phyloP scores from a whole-genome alignment of 1,140 invertebrate genomes.

The Bemisia tabaci region DNA sequence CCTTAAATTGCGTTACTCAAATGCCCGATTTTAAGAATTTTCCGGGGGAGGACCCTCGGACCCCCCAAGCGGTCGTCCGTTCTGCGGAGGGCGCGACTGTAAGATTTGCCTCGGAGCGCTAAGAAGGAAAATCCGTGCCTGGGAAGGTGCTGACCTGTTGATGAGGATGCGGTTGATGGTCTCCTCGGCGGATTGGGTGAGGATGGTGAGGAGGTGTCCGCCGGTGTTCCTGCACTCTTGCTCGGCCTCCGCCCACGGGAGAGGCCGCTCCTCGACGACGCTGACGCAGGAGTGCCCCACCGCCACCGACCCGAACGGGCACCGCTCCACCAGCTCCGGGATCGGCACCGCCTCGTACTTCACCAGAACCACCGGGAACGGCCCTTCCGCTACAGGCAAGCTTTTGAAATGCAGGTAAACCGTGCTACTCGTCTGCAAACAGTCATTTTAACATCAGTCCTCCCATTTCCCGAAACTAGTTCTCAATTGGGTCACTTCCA shows the following conservation, averaged over 20 bases:
- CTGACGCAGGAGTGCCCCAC: slow-evolving; percentile 44
- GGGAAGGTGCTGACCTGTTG: no score
- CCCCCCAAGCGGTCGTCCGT: no score
- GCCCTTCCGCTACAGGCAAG: background rate
- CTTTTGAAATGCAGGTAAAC: background rate
- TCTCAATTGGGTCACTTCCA: no score
- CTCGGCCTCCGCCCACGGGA: slow-evolving; percentile 48
- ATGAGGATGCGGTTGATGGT: slow-evolving; percentile 42
- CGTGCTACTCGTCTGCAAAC: no score
- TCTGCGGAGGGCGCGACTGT: no score
- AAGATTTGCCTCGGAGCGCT: no score
- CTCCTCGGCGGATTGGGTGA: slow-evolving; percentile 42
- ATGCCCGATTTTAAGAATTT: no score
- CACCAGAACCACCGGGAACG: slow-evolving; percentile 13
- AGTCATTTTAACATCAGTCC: no score
- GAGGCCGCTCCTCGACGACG: slow-evolving; percentile 37
- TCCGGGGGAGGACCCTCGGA: no score
- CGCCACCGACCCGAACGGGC: slow-evolving; percentile 39
- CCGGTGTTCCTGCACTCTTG: slow-evolving; percentile 42
- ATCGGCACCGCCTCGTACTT: slow-evolving; percentile 17
- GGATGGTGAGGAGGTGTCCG: slow-evolving; percentile 48
- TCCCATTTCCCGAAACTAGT: no score
- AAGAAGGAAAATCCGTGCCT: no score
- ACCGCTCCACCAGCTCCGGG: slow-evolving; percentile 18
- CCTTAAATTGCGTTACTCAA: no score